Evolutionary conservation across 2,888 invertebrate species (phyloP), one percentile per base, ranked within the genome.

Genomic region (Gasteruption jaculator): DNA sequence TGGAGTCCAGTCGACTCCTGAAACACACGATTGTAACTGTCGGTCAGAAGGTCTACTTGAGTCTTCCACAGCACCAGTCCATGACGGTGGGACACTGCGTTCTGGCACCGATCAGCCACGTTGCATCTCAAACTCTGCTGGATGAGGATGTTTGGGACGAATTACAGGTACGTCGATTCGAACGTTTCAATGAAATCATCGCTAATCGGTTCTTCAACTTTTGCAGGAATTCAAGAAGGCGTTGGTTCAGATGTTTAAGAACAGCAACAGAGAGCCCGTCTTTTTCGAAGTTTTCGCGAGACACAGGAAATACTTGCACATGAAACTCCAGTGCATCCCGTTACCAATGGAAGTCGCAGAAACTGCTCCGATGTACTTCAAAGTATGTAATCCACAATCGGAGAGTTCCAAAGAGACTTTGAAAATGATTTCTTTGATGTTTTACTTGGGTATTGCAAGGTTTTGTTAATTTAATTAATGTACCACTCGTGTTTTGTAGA

Each of bases 71-170:
- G 39, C 80, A 82, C 61, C 81, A 82, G 57, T 92, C 94, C 1
- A 72, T 97, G 45, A 85, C 86, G 3, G 76, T 79, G 40, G 88
- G 90, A 0, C 96, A 97, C 64, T 96, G 87, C 61, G 73, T 91
- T 35, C 83, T 99, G 57, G 79, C 86, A 2, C 91, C 95, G 1
- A 81, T 86, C 60, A 80, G 85, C 52, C 96, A 97, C 71, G 74
- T 81, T 1, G 65, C 83, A 2, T 87, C 90, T 65, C 80, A 83
- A 24, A 91, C 92, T 1, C 80, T 84, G 49, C 64, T 93, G 27
- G 97, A 97, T 73, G 96, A 97, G 76, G 92, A 97, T 73, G 85
- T 91, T 32, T 96, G 91, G 91, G 79, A 80, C 43, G 95, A 95
- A 74, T 77, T 97, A 44, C 76, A 81, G 74, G 86, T 85, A 71